Evolutionary conservation across 1,140 invertebrate genomes (phyloP), one percentile per base, ranked within the genome.

Genomic region (Scaptomyza hsui): DNA sequence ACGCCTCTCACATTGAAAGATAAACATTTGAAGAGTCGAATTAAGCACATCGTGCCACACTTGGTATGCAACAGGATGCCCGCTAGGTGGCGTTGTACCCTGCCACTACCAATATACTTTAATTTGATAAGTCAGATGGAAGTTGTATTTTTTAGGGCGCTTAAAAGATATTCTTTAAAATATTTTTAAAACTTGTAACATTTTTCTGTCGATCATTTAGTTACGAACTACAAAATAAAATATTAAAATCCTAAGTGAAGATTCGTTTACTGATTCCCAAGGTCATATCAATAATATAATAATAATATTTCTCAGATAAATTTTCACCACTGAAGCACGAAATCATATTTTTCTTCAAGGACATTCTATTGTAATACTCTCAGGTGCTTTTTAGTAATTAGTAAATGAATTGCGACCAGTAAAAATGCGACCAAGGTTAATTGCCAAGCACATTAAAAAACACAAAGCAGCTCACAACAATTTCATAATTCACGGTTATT

Each of bases 401-500:
- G 67, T 53, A 57, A 64, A 45, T 44, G 39, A 52, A 71, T 59
- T 61, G 56, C 32, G 52, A 56, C 45, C 32, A 67, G 47, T 71
- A 64, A 79, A 79, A 76, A 70, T 56, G 29, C 61, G 48, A 74
- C 70, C 81, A 85, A 85, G 81, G 81, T 85, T 85, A 85, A 85
- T 85, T 80, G 70, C 52, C 41, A 6, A 16, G 13, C 32, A n/a
- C 56, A 47, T 70, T 79, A 79, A 85, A 85, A 83, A 64, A 56
- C 44, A 64, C 21, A 65, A 68, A 52, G 59, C 64, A 62, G 19
- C 59, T 48, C 35, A 55, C 39, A 53, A n/a, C 16, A 45, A 45
- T 62, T 77, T 68, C 77, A 81, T 78, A 88, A 68, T 81, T 88
- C 73, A 88, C 62, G 81, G 77, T 49, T 71, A 75, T 81, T 81